Conservation (phyloP, 2,797 vertebrate genomes). For the Enteromius afrohamiltoni region DNA sequence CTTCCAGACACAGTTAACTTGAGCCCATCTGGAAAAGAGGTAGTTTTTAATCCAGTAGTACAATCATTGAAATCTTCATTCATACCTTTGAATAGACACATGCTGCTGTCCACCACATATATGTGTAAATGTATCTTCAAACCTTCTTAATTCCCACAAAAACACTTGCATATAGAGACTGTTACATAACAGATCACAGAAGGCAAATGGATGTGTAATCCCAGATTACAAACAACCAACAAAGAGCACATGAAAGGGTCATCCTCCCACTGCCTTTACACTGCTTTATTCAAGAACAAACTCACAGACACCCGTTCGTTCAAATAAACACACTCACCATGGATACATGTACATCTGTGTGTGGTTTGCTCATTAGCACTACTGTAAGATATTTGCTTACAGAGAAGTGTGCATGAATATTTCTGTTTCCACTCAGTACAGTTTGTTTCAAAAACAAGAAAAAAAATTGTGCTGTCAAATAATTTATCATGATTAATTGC, state of each 20-base stretch:
- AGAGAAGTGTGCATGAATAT: background rate
- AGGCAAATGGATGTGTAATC: constrained; percentile 80
- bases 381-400: background rate
- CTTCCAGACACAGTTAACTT: background rate
- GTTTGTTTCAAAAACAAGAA: background rate
- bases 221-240: constrained; percentile 78
- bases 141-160: constrained; percentile 42
- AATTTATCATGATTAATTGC: no score
- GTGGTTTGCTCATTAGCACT: constrained; percentile 16
- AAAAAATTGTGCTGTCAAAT: no score
- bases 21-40: background rate
- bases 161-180: constrained; percentile 61
- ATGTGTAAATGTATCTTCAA: background rate
- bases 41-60: background rate
- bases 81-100: background rate
- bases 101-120: constrained; percentile 2
- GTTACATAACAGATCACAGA: constrained; percentile 74
- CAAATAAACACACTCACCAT: background rate
- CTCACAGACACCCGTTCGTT: constrained; percentile 5
- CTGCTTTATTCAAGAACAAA: constrained; percentile 27
- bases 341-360: background rate
- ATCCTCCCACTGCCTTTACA: constrained; percentile 51
- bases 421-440: background rate
- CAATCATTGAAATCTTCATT: background rate
- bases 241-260: constrained; percentile 65